These are phyloP conservation scores for Pelvicachromis taeniatus DNA, from an alignment of 2,113 vertebrate species.

Conservation along the genomic window DNA sequence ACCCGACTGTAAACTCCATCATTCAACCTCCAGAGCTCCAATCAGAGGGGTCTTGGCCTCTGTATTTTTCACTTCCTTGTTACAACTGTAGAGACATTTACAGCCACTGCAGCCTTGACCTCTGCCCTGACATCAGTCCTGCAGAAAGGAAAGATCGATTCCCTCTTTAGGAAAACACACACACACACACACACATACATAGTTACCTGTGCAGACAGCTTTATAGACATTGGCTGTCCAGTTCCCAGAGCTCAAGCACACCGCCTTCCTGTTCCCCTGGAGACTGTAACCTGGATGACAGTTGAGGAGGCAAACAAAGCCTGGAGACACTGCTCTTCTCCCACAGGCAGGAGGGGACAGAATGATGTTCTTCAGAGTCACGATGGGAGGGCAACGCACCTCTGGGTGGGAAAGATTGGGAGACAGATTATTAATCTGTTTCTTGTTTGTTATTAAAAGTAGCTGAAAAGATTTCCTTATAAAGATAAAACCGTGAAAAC, in stretches of 20 bases:
- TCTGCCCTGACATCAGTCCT: background rate
- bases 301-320: conserved; percentile 78
- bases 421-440: conserved; percentile 1
- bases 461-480: background rate
- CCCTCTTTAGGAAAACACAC: background rate
- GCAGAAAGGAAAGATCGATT: background rate
- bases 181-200: background rate
- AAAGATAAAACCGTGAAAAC: background rate
- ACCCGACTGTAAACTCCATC: background rate
- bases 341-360: conserved; percentile 82
- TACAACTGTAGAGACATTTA: background rate
- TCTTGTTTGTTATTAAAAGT: background rate
- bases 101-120: background rate
- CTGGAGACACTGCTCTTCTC: conserved; percentile 70
- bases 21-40: background rate
- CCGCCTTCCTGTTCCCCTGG: conserved; percentile 77
- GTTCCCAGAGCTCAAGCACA: conserved; percentile 81
- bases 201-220: conserved; percentile 84
- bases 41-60: background rate
- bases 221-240: conserved; percentile 83
- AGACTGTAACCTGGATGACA: conserved; percentile 85
- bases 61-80: background rate
- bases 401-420: conserved; percentile 67
- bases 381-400: conserved; percentile 78
- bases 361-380: conserved; percentile 71